Evolutionary conservation across 2,797 vertebrate species (phyloP), one percentile per base, ranked within the genome.

Genomic region (Pangasius krempfi): DNA sequence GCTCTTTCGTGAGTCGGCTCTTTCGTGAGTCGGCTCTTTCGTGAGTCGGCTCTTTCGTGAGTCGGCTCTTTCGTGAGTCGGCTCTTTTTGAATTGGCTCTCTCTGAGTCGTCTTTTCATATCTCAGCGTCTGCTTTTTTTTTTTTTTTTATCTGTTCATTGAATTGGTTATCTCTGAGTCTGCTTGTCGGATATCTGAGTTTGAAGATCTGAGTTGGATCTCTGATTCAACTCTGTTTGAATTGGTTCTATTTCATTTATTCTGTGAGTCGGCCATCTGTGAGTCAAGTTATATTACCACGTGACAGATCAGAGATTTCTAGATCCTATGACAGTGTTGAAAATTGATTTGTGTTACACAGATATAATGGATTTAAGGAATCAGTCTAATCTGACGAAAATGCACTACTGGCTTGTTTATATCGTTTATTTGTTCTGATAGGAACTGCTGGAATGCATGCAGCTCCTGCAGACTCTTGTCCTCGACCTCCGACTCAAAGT

Each of bases 371-470:
- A 20, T 7, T 47, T n/a, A 27, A 13, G 9, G 10, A 1, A 50
- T 76, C 44, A 1, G 75, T 2, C 27, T 78, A 16, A 52, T 30
- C 1, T 30, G 27, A 78, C 14, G 0, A 2, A 30, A 78, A n/a
- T 0, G 2, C 75, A n/a, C 78, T 2, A 54, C 27, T 0, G 16
- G 54, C 50, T 54, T 30, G 50, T 79, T 79, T 52, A 81, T 8
- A 13, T 54, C 40, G n/a, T 47, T 60, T 88, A 1, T 44, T 5
- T 85, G 52, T 86, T 58, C 47, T 73, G 37, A 81, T 84, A 98
- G 98, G 97, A 96, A 84, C 92, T 97, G 76, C 94, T 94, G 3
- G 96, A 96, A 88, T 97, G 97, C 89, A 94, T 97, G 27, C 92
- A 95, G 86, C 92, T 97, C 37, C 94, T 98, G 1, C 96, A 97